phyloP scores from a whole-genome alignment of 2,797 vertebrate genomes.

The Pristis pectinata region DNA sequence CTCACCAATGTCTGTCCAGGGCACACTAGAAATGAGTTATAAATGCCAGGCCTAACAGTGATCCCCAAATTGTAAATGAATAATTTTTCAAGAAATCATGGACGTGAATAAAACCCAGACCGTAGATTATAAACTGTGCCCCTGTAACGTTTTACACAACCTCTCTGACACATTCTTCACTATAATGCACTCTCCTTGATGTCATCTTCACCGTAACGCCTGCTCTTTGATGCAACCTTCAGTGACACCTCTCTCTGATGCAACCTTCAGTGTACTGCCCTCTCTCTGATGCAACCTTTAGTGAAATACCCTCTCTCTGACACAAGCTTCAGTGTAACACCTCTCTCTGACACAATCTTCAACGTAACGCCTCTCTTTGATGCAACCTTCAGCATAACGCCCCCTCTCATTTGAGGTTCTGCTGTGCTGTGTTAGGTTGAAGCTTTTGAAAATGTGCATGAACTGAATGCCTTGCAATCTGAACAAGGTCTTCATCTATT shows the following conservation, averaged over 20 bases:
- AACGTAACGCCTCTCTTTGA: not conserved
- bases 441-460: no score
- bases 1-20: no score
- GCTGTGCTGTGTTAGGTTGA: no score
- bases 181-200: not conserved
- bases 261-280: not conserved
- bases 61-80: no score
- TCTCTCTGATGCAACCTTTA: not conserved
- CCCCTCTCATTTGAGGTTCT: no score
- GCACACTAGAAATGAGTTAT: no score
- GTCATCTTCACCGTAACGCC: not conserved
- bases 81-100: no score
- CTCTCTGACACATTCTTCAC: no score
- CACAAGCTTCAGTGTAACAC: not conserved
- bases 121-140: not conserved
- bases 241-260: not conserved
- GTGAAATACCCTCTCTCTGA: not conserved
- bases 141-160: not conserved
- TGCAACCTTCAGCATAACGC: not conserved
- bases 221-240: no score
- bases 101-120: not conserved
- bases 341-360: not conserved
- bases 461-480: no score
- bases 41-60: no score
- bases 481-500: no score